Conservation (phyloP, 1,140 invertebrate species). For the Spodoptera litura region DNA sequence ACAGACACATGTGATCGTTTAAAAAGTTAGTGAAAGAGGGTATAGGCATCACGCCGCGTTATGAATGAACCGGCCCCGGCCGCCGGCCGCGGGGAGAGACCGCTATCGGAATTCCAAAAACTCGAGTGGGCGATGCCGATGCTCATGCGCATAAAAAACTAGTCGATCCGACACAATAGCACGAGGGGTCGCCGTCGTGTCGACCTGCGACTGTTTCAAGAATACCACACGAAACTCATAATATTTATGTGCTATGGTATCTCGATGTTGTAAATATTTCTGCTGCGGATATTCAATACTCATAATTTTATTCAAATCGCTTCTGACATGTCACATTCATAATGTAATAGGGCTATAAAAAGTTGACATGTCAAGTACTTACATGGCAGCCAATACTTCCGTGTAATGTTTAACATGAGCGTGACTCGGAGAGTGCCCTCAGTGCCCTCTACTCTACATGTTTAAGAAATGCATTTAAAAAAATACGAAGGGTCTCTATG, state of each 20-base stretch:
- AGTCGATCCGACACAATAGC: constrained; percentile 66
- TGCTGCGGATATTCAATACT: background rate
- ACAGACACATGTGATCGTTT: constrained; percentile 62
- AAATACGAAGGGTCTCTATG: constrained; percentile 4
- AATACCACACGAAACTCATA: constrained; percentile 41
- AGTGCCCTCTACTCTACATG: constrained; percentile 8
- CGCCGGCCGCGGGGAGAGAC: constrained; percentile 54
- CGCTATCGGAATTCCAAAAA: constrained; percentile 79
- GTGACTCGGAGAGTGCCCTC: background rate
- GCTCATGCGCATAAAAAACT: constrained; percentile 68
- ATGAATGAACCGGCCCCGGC: constrained; percentile 78
- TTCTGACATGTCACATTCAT: constrained; percentile 26
- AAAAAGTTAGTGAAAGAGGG: constrained; percentile 49
- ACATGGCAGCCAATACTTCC: constrained; percentile 26
- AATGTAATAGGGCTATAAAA: constrained; percentile 17
- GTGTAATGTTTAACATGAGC: constrained; percentile 19
- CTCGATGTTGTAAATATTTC: constrained; percentile 29
- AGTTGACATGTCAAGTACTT: constrained; percentile 21
- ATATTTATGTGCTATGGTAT: constrained; percentile 41
- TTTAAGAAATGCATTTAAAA: constrained; percentile 23
- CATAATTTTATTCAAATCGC: constrained; percentile 31
- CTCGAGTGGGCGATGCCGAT: constrained; percentile 76
- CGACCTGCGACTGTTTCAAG: constrained; percentile 51
- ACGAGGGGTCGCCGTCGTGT: constrained; percentile 50
- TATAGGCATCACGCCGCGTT: constrained; percentile 65